phyloP scores from a whole-genome alignment of 1,140 invertebrate genomes.

The Camponotus floridanus region DNA sequence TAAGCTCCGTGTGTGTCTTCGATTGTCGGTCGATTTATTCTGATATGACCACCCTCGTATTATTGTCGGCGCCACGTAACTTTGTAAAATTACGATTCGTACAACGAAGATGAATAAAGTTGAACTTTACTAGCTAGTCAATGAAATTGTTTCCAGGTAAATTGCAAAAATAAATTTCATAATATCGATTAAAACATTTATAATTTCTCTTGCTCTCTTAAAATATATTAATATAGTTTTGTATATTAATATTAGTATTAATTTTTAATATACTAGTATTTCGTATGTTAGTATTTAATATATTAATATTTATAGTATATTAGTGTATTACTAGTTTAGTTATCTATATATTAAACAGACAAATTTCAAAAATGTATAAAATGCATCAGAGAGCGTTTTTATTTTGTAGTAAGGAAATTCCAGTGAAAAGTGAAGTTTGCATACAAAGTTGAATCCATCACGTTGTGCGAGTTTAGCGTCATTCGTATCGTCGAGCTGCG shows the following conservation, averaged over 20 bases:
- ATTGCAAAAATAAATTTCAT: conserved; percentile 7
- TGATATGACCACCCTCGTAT: not conserved
- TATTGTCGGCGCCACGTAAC: not conserved
- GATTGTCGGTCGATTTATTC: not conserved
- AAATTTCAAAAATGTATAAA: not conserved
- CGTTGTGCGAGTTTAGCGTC: conserved; percentile 1
- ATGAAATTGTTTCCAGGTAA: not conserved
- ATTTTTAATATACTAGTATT: no score
- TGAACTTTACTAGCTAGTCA: not conserved
- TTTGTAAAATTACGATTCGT: conserved; percentile 27
- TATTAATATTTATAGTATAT: no score
- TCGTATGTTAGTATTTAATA: no score
- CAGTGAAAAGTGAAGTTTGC: conserved; percentile 6
- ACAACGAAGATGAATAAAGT: not conserved
- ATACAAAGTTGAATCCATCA: conserved; percentile 12
- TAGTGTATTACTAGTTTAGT: no score
- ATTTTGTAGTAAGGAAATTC: not conserved
- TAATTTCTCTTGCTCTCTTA: not conserved
- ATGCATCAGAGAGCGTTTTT: not conserved
- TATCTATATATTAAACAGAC: not conserved
- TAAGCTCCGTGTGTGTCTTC: not conserved
- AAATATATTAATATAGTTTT: no score
- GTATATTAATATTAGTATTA: no score
- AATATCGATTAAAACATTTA: conserved; percentile 16
- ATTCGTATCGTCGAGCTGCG: conserved; percentile 19